Percentiles rank a stretch among this genome's conserved stretches.
phyloP scores from a whole-genome alignment of 2,113 vertebrate species.

The Seriola dumerili region DNA sequence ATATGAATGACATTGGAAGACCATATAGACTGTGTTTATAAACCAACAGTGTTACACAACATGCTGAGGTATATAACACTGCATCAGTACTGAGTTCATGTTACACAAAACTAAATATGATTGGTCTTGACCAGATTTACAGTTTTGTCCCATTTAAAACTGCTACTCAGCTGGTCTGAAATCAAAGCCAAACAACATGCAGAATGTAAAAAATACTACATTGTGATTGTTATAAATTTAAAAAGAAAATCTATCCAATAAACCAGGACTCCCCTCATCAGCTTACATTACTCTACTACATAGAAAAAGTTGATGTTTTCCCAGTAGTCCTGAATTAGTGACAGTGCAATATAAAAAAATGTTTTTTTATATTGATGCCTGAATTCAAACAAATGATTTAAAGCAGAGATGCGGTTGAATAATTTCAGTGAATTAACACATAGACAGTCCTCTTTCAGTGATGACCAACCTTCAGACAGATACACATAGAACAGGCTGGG shows the following conservation, averaged over 20 bases:
- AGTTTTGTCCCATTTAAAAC: neutral
- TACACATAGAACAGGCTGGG: conserved; percentile 41
- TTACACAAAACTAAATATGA: conserved; percentile 22
- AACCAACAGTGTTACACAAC: conserved; percentile 23
- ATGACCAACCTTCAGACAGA: conserved; percentile 48
- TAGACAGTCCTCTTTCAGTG: neutral
- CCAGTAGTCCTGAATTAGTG: neutral
- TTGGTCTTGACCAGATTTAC: conserved; percentile 8
- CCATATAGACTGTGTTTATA: neutral
- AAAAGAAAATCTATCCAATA: neutral
- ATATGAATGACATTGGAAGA: neutral
- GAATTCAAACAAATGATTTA: neutral
- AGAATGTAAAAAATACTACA: neutral
- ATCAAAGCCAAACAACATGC: too few species aligned
- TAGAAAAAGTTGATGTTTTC: neutral
- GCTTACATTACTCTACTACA: neutral
- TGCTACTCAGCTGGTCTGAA: neutral
- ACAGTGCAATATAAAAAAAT: too few species aligned
- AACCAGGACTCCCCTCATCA: too few species aligned
- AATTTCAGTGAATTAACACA: conserved; percentile 22
- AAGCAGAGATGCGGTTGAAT: neutral
- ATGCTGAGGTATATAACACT: neutral
- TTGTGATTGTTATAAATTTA: too few species aligned
- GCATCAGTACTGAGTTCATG: neutral
- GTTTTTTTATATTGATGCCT: too few species aligned